Evolutionary conservation across 2,797 vertebrate genomes (phyloP).

Genomic region (Enteromius treurensis): DNA sequence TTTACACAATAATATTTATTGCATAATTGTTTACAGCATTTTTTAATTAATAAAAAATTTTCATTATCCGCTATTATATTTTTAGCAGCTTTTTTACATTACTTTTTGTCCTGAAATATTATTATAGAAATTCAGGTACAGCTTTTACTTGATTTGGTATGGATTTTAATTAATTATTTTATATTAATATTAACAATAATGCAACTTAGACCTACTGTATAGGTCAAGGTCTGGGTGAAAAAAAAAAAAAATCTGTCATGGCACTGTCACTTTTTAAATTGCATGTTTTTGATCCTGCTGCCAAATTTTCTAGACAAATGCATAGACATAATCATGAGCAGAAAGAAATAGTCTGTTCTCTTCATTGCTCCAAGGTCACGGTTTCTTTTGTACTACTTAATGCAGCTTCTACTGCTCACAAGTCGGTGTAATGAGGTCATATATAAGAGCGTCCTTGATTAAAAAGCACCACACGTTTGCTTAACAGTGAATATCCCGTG

Average conservation of each 20-base stretch:
- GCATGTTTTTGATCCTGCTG: not conserved
- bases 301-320: not conserved
- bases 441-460: conserved; percentile 21
- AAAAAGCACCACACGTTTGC: conserved; percentile 23
- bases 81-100: not conserved
- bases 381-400: conserved; percentile 4
- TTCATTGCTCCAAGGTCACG: not conserved
- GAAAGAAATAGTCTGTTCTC: not conserved
- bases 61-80: not conserved
- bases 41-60: not conserved
- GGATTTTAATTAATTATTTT: not conserved
- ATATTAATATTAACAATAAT: not conserved
- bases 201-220: too few relatives aligned
- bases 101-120: not conserved
- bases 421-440: conserved; percentile 3
- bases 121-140: not conserved
- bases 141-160: not conserved
- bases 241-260: not conserved
- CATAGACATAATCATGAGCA: not conserved
- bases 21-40: not conserved
- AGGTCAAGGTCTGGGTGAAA: not conserved
- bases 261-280: not conserved
- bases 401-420: conserved; percentile 6
- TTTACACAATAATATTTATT: not conserved
- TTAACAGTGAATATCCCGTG: conserved; percentile 17